Conservation (phyloP, 2,113 vertebrate genomes). For the Myotis brandtii region DNA sequence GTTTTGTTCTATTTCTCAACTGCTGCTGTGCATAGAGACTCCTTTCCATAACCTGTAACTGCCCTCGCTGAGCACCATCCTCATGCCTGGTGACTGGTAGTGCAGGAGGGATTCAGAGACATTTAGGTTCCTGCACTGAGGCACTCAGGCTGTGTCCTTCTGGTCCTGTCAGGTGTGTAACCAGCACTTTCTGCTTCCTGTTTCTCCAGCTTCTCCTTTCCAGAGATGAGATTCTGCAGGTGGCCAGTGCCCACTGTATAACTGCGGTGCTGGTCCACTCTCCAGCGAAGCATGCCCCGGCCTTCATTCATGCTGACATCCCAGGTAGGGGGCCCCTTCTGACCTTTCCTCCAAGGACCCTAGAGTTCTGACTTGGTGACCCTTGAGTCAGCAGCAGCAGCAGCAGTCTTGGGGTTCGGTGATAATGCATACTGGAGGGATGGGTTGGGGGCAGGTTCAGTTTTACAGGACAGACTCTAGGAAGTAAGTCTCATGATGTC, state of each 20-base stretch:
- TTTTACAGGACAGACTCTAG: not conserved
- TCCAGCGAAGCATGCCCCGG: slow-evolving; percentile 88
- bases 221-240: slow-evolving; percentile 93
- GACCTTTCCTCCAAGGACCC: not conserved
- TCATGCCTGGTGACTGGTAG: not conserved
- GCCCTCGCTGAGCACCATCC: not conserved
- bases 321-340: slow-evolving; percentile 87
- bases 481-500: not conserved
- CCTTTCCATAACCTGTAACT: not conserved
- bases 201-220: slow-evolving; percentile 92
- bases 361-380: not conserved
- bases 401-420: not conserved
- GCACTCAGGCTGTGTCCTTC: not conserved
- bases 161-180: not conserved
- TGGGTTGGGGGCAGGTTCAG: not conserved
- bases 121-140: not conserved
- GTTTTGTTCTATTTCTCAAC: not conserved
- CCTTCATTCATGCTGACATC: slow-evolving; percentile 93
- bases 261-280: slow-evolving; percentile 91
- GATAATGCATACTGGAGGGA: not conserved
- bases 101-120: not conserved
- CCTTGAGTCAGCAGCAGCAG: not conserved
- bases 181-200: slow-evolving; percentile 24
- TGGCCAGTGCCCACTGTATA: slow-evolving; percentile 92
- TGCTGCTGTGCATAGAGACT: not conserved